Base-by-base conservation (phyloP, 1,140 invertebrate genomes). In the Drosophila kanapiae region DNA sequence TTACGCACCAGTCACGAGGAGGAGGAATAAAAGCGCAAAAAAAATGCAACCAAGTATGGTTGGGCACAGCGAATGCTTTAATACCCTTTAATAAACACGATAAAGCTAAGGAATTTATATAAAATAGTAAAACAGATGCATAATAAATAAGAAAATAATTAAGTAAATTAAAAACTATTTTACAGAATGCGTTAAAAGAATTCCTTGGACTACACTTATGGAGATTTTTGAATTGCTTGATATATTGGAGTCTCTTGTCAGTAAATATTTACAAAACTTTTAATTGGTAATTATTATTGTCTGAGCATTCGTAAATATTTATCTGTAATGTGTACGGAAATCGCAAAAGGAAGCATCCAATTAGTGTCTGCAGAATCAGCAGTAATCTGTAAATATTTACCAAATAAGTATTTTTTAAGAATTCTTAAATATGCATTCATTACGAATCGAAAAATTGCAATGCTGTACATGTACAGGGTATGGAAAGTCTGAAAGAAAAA, bases 1-100 rank as follows among this genome's bases (percentile, higher is more conserved):
- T 64, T 58, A 84, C 80, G 76, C 80, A 78, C 62, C 31, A 33
- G 60, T 40, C 61, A 49, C 47, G 59, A 51, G 31, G 33, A 63
- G 49, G 6, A 56, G 61, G 31, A 56, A 42, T 56, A 63, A 65
- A 59, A 33, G 3, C 11, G n/a, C 10, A 45, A 53, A 45, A 53
- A 45, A 53, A 48, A 27, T 35, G 67, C 18, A 51, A 37, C 7
- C 13, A 71, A 16, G 14, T 31, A n/a, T 11, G 8, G 9, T 0
- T 31, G 31, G 23, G 6, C 5, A 33, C 11, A 11, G 11, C 18
- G 60, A 42, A 29, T 1, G 6, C 4, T 8, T 18, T 14, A 37
- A 68, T 49, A 37, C 67, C 3, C 65, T 69, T 23, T 29, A 27
- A 14, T 14, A 23, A 23, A 23, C 23, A 23, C 1, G 23, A 2